Conservation (phyloP, 2,113 vertebrate genomes). For the Porphyrio hochstetteri region DNA sequence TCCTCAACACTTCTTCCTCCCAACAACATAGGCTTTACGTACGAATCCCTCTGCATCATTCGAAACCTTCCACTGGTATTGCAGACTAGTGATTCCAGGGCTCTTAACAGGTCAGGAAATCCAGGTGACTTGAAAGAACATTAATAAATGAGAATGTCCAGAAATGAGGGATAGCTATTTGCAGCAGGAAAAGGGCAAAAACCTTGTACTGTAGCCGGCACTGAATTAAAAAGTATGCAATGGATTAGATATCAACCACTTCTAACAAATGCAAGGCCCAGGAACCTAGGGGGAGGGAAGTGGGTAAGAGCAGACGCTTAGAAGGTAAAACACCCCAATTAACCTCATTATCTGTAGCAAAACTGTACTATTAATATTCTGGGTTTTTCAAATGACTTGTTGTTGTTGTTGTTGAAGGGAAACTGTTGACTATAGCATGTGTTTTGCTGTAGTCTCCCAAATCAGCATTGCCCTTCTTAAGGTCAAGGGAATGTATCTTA, state of each 20-base stretch:
- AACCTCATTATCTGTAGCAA: conserved; percentile 74
- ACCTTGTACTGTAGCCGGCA: background rate
- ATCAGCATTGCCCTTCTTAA: conserved; percentile 66
- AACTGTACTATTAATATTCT: conserved; percentile 48
- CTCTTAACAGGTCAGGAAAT: background rate
- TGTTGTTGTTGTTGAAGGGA: conserved; percentile 63
- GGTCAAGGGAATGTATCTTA: conserved; percentile 71
- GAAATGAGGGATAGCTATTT: background rate
- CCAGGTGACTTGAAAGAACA: background rate
- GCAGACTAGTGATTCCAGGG: background rate
- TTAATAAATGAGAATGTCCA: background rate
- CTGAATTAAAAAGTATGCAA: conserved; percentile 6
- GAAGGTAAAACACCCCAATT: conserved; percentile 70
- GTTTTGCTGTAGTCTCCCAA: conserved; percentile 56
- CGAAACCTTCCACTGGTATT: background rate
- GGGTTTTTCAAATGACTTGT: conserved; percentile 48
- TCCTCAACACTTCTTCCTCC: background rate
- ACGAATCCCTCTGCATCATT: background rate
- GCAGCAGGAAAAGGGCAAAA: conserved; percentile 17
- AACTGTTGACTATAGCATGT: conserved; percentile 59
- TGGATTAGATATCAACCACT: conserved; percentile 28
- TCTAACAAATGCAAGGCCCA: conserved; percentile 53
- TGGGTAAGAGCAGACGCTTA: conserved; percentile 54
- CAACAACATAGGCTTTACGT: background rate
- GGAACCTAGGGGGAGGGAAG: conserved; percentile 68